Conservation (phyloP, 2,113 vertebrate genomes). For the Drymodes brunneopygia region DNA sequence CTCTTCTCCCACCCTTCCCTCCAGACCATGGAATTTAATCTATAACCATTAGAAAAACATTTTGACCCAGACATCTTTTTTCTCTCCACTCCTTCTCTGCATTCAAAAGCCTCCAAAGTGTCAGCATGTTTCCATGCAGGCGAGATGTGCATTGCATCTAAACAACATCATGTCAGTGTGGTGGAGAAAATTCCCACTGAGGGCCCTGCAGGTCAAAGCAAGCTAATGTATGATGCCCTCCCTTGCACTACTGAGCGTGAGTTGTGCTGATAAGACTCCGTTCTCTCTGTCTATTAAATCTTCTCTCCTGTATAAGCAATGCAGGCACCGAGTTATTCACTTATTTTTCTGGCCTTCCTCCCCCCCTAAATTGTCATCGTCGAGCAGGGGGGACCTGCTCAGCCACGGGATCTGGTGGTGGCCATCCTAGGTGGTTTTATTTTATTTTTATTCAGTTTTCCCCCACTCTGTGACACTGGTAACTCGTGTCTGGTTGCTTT, state of each 20-base stretch:
- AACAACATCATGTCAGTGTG: constrained; percentile 39
- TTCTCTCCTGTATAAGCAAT: neutral
- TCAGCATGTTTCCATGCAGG: constrained; percentile 59
- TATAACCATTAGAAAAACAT: constrained; percentile 59
- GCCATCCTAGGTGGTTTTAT: neutral
- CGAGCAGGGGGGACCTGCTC: neutral
- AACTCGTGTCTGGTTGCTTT: neutral
- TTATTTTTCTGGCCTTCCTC: neutral
- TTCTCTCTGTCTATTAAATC: constrained; percentile 51
- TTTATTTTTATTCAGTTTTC: neutral
- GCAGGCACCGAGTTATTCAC: neutral
- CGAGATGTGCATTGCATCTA: constrained; percentile 63
- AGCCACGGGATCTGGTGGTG: neutral
- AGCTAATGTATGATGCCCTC: constrained; percentile 42
- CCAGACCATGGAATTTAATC: constrained; percentile 43
- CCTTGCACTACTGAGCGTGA: neutral
- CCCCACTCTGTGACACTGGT: neutral
- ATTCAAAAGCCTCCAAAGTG: constrained; percentile 56
- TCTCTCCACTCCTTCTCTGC: neutral
- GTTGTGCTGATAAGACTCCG: constrained; percentile 9
- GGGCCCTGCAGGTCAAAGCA: constrained; percentile 31
- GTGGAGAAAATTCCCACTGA: constrained; percentile 38
- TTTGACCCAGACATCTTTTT: constrained; percentile 50
- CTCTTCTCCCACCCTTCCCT: neutral
- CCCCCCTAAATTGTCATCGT: neutral